These are phyloP conservation scores for Phymastichus coffea DNA, from an alignment of 1,140 invertebrate genomes.

Conservation along the genomic window DNA sequence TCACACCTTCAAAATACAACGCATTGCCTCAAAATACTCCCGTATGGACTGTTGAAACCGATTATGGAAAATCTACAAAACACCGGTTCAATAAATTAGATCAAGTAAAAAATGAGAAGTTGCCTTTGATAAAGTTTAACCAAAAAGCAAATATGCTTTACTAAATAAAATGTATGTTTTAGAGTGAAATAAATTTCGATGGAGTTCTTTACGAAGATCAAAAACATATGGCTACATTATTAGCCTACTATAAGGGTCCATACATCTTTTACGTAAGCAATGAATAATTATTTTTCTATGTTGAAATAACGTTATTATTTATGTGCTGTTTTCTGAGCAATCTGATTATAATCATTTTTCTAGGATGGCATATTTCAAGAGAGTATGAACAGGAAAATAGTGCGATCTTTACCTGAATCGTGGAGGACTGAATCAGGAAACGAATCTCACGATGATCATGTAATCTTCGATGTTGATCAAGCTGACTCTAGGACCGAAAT, in stretches of 20 bases:
- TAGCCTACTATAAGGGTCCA: background rate
- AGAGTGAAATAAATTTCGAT: background rate
- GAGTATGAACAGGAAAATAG: background rate
- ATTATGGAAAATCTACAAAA: background rate
- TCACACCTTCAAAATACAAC: background rate
- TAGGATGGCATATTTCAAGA: constrained; percentile 6
- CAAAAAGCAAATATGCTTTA: too few species aligned
- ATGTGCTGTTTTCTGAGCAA: background rate
- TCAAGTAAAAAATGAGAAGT: background rate
- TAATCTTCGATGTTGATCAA: background rate
- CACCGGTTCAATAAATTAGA: background rate
- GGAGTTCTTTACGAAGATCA: constrained; percentile 3
- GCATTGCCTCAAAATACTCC: background rate
- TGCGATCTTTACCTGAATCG: background rate
- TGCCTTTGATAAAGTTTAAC: too few species aligned
- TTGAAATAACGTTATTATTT: background rate
- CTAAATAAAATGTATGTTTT: background rate
- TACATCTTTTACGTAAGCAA: constrained; percentile 4
- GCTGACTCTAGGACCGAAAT: background rate
- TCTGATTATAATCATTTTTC: background rate
- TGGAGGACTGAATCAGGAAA: background rate
- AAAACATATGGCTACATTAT: background rate
- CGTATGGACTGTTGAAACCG: background rate
- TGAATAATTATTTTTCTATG: background rate
- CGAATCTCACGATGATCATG: background rate